Conservation (phyloP, 2,888 invertebrate species). For the Theretra japonica region DNA sequence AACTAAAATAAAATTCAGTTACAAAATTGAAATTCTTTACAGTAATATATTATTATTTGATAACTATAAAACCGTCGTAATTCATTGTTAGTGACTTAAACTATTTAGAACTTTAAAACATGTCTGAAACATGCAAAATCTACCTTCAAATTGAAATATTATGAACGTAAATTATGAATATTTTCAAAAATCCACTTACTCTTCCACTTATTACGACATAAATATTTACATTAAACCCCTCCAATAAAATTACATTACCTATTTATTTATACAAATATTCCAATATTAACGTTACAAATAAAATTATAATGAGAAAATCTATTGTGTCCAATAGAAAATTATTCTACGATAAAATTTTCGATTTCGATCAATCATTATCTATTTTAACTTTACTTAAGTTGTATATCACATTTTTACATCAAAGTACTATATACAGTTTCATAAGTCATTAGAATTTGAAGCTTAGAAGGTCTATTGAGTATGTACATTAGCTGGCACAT, state of each 20-base stretch:
- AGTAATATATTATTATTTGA: background rate
- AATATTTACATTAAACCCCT: slow-evolving; percentile 15
- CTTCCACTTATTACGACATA: slow-evolving; percentile 6
- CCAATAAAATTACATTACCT: slow-evolving; percentile 17
- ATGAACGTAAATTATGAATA: slow-evolving; percentile 9
- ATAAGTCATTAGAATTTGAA: slow-evolving; percentile 40
- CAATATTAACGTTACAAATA: slow-evolving; percentile 38
- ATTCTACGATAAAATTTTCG: slow-evolving; percentile 46
- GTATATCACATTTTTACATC: slow-evolving; percentile 62
- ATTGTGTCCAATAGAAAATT: slow-evolving; percentile 54
- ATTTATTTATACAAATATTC: slow-evolving; percentile 2
- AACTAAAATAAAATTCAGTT: background rate
- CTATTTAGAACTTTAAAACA: background rate
- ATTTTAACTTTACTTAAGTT: slow-evolving; percentile 29
- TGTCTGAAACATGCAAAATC: slow-evolving; percentile 21
- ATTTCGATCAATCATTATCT: slow-evolving; percentile 39
- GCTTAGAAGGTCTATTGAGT: slow-evolving; percentile 28
- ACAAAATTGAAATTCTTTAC: background rate
- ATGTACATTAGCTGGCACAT: slow-evolving; percentile 44
- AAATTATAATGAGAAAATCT: slow-evolving; percentile 39
- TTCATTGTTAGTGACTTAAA: background rate
- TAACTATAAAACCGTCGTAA: background rate
- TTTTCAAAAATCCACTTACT: background rate
- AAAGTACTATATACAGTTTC: slow-evolving; percentile 49
- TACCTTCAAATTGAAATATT: background rate